Base-by-base conservation (phyloP, 1,140 invertebrate species). In the Drosophila elegans region DNA sequence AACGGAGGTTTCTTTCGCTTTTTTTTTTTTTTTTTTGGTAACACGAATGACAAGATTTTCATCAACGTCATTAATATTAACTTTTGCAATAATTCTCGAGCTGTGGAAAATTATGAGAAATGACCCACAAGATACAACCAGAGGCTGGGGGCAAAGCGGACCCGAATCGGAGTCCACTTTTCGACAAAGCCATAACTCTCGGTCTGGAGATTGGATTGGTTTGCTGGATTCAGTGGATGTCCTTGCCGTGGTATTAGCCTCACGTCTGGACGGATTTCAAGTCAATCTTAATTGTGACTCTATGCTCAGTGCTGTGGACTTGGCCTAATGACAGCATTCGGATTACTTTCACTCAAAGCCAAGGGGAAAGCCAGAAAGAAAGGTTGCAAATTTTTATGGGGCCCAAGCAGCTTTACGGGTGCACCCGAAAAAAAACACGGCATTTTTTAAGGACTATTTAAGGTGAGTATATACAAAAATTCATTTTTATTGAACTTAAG, bases 41-140 rank as follows among this genome's bases (percentile, higher is more conserved):
- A 84, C 71, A 82, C 80, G 80, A 89, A 88, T 88, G 84, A 88
- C 84, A 89, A 88, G 86, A 90, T 90, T 90, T 90, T 90, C 86
- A 90, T 90, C 86, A 90, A 90, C 88, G 86, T 90, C 86, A 86
- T 90, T 90, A 90, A 90, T 90, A 90, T 90, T 90, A 90, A 90
- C 86, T 90, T 90, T 90, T 81, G 84, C 74, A 88, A 88, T 88
- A 88, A 88, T 88, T 88, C 84, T 88, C 80, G 63, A 64, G 78
- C 83, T 88, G 53, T 71, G 74, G 57, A 90, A 91, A 88, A 90
- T 90, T 90, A 90, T 90, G 86, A 90, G 85, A 86, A 86, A 90
- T 90, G 88, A 86, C 82, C 79, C 44, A 73, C 51, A 52, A 90
- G 86, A 90, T 90, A 90, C 86, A 59, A 13, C 63, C 41, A 21